phyloP scores from a whole-genome alignment of 2,888 invertebrate genomes.

The Scrobipalpa atriplicella region DNA sequence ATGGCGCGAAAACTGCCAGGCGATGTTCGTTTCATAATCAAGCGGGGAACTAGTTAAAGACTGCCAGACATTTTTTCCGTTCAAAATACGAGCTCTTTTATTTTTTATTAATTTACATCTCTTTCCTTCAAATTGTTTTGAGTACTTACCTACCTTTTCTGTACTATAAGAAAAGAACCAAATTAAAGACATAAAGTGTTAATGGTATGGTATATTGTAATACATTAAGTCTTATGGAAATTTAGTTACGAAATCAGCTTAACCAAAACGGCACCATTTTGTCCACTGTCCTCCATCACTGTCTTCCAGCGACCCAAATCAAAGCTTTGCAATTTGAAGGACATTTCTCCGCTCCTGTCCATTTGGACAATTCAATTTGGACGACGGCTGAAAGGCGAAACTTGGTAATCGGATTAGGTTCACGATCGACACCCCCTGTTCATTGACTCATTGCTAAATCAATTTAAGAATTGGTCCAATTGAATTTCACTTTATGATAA shows the following conservation, averaged over 20 bases:
- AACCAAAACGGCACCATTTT: slow-evolving; percentile 4
- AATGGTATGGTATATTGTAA: neutral
- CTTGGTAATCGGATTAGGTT: slow-evolving; percentile 51
- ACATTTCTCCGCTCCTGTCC: slow-evolving; percentile 27
- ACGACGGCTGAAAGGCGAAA: slow-evolving; percentile 41
- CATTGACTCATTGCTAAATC: slow-evolving; percentile 12
- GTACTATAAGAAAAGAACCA: too few species aligned
- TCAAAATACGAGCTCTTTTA: neutral
- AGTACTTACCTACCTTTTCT: neutral
- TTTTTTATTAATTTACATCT: neutral
- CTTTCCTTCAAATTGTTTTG: neutral
- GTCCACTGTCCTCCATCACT: neutral
- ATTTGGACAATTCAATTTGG: slow-evolving; percentile 38
- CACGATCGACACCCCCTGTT: slow-evolving; percentile 46
- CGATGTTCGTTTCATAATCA: neutral
- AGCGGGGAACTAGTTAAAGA: slow-evolving; percentile 2
- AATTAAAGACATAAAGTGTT: neutral
- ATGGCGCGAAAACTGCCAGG: slow-evolving; percentile 3
- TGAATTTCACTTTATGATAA: neutral
- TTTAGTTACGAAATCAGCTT: neutral
- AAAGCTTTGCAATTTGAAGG: slow-evolving; percentile 38
- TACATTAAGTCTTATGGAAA: neutral
- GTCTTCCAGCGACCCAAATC: slow-evolving; percentile 29
- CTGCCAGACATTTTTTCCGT: neutral
- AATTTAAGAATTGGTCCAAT: slow-evolving; percentile 12